phyloP scores from a whole-genome alignment of 2,113 vertebrate genomes.

The Amia ocellicauda region DNA sequence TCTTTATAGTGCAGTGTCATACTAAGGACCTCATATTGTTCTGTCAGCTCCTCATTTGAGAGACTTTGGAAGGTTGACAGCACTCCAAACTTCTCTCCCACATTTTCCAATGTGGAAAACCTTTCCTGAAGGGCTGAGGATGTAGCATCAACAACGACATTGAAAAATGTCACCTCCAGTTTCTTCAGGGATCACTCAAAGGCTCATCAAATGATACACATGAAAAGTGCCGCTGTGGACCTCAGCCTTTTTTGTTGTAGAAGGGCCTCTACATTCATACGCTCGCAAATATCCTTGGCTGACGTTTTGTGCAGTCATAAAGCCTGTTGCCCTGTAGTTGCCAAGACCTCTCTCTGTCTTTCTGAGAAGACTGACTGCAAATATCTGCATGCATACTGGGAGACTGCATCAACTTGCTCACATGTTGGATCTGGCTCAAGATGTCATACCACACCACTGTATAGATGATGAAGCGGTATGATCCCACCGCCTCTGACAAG shows the following conservation, averaged over 20 bases:
- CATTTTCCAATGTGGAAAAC: conserved; percentile 23
- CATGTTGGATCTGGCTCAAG: conserved; percentile 20
- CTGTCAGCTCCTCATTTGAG: conserved; percentile 14
- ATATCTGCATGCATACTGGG: conserved; percentile 25
- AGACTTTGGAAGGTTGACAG: conserved; percentile 23
- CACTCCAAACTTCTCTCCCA: conserved; percentile 16
- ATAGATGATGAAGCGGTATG: conserved; percentile 26
- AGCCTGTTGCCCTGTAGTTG: conserved; percentile 26
- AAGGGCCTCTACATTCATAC: conserved; percentile 22
- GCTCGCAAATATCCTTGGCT: conserved; percentile 24
- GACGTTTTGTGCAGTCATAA: conserved; percentile 26
- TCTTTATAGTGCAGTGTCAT: conserved; percentile 21
- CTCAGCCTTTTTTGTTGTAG: conserved; percentile 12
- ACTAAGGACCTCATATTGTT: conserved; percentile 12
- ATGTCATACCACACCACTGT: conserved; percentile 34
- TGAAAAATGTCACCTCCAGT: conserved; percentile 16
- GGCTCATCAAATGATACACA: conserved; percentile 17
- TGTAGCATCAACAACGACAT: conserved; percentile 17
- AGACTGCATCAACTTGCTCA: conserved; percentile 34
- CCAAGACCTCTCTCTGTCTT: conserved; percentile 27
- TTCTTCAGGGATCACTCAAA: conserved; percentile 15
- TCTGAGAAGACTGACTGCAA: conserved; percentile 23
- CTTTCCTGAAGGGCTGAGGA: conserved; percentile 11
- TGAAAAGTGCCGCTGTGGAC: conserved; percentile 14
- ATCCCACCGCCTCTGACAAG: conserved; percentile 32